Base-by-base conservation (phyloP, 1,140 invertebrate species). In the Cylas formicarius region DNA sequence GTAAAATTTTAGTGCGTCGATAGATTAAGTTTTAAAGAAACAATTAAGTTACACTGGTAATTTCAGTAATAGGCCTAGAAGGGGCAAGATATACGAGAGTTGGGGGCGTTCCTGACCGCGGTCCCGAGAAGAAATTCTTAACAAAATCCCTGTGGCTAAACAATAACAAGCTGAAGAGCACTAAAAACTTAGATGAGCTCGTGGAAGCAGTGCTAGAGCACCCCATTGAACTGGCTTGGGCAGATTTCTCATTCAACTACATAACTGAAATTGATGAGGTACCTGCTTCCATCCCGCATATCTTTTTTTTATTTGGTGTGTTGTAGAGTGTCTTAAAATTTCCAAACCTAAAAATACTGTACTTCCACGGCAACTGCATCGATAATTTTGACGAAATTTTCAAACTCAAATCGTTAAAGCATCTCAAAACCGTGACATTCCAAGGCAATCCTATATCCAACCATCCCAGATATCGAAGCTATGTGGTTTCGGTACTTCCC, bases 331-430 rank as follows among this genome's bases (percentile, higher is more conserved):
- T 67, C 26, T 37, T 63, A 28, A 56, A 57, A 46, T 66, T 65
- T 52, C 53, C 56, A 39, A 45, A 61, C 18, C 42, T 69, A 46
- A 59, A 62, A 50, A 66, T 69, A 41, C 21, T 65, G 1, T 60
- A 76, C 50, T 59, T 76, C 8, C 73, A 76, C 36, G 72, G 71
- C 0, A 76, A 76, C 46, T 61, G 64, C 9, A 72, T 76, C 22
- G 53, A 58, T 1, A 60, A 67, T 31, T 52, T 74, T 1, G 57
- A 63, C 21, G 58, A 59, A 10, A 35, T 74, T 6, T 17, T 60
- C 2, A 72, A 69, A 50, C 37, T 76, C 4, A 57, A 62, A 32
- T 44, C 49, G 0, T 43, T 75, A 18, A 56, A 46, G n/a, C 53
- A 67, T 33, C 53, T 76, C 2, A 62, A 63, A 44, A 71, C 63